A percentile compares a stretch with the other conserved stretches of the same genome.
These are phyloP conservation scores for Nysson spinosus DNA, from an alignment of 2,888 invertebrate species.

Conservation along the genomic window DNA sequence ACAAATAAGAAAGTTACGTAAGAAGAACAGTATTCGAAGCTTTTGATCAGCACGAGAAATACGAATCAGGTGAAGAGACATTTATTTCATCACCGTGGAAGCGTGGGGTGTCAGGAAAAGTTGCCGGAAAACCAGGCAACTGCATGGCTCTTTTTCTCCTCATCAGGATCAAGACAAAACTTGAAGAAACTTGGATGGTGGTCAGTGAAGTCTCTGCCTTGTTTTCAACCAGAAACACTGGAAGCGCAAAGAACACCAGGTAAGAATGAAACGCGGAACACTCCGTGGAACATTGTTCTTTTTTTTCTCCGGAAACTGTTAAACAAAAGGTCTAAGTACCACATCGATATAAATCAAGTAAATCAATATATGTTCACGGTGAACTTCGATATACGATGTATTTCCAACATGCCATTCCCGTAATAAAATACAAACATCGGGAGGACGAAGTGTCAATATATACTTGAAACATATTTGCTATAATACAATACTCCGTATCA, in stretches of 20 bases:
- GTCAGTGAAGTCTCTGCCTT: neutral
- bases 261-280: conserved; percentile 3
- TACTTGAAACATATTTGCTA: too few relatives aligned
- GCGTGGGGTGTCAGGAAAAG: neutral
- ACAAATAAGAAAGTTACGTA: neutral
- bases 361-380: too few relatives aligned
- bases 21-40: neutral
- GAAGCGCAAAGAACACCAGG: conserved; percentile 2
- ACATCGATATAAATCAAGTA: too few relatives aligned
- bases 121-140: conserved; percentile 1
- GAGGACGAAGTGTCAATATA: too few relatives aligned
- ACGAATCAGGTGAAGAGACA: neutral
- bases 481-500: too few relatives aligned
- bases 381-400: too few relatives aligned
- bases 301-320: too few relatives aligned
- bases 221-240: conserved; percentile 2
- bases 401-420: too few relatives aligned
- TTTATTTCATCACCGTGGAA: neutral
- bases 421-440: too few relatives aligned
- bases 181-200: neutral
- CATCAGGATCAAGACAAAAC: neutral
- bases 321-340: too few relatives aligned
- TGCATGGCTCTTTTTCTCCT: neutral
- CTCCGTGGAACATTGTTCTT: neutral
- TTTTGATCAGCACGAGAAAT: neutral